Percentiles rank a stretch among this genome's conserved stretches.
Conservation (phyloP, 2,113 vertebrate genomes). For the Onychostoma macrolepis region DNA sequence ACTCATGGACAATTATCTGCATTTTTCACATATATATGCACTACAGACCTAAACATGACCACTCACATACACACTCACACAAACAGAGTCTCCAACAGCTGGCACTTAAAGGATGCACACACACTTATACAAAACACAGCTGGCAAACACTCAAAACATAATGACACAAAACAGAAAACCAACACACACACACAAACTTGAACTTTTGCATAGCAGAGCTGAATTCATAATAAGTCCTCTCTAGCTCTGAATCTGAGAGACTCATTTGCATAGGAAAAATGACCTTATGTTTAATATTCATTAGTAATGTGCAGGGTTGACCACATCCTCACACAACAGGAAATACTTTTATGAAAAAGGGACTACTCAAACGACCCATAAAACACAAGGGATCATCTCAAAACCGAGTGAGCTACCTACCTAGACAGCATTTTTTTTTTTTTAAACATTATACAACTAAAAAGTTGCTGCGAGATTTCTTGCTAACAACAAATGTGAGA, state of each 20-base stretch:
- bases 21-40: conserved; percentile 22
- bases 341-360: not conserved
- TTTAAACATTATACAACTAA: not conserved
- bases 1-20: not conserved
- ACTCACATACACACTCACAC: not conserved
- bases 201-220: not conserved
- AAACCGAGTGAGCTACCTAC: not conserved
- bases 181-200: not conserved
- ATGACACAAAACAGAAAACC: not conserved
- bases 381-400: not conserved
- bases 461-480: not conserved
- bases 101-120: conserved; percentile 3
- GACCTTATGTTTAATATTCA: not conserved
- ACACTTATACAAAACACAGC: not conserved
- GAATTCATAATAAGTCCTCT: not conserved
- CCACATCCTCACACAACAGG: conserved; percentile 20
- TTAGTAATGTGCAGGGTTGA: not conserved
- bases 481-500: not conserved
- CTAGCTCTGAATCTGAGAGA: not conserved
- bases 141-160: conserved; percentile 2
- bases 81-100: not conserved
- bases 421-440: not conserved
- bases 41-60: not conserved
- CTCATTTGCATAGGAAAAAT: not conserved
- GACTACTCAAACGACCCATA: not conserved